Base-by-base conservation (phyloP, 2,888 invertebrate species). In the Erynnis tages region DNA sequence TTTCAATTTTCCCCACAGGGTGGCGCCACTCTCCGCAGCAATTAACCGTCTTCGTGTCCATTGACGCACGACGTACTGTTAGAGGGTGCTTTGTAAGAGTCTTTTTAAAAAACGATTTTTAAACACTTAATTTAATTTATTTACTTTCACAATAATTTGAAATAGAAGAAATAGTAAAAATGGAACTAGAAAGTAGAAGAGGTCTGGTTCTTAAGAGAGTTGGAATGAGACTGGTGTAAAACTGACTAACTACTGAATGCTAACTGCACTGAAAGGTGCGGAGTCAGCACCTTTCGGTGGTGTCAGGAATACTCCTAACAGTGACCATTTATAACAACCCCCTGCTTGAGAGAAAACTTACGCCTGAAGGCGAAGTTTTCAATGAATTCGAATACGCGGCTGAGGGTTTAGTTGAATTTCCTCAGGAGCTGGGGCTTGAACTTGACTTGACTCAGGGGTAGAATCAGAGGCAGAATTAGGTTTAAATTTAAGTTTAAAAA, bases 1-100 rank as follows among this genome's bases (percentile, higher is more conserved):
- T 46, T 46, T 46, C 46, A 27, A 46, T 46, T 45, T 52, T 46
- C 30, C 25, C 44, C 44, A 47, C 37, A 48, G 47, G 46, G 44
- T 43, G 46, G 38, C 40, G 48, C 55, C 55, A 43, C 53, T 54
- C 45, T 30, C 37, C 54, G 34, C 41, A 17, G 34, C 37, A 27
- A 38, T 32, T 30, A 3, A 21, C 4, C n/a, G 13, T 10, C 6
- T 11, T 2, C 13, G 30, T 55, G 2, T 45, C 50, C 57, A 55
- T 48, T 54, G 48, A 13, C 16, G n/a, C n/a, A n/a, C 6, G 2
- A 50, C 49, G 49, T 13, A 23, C n/a, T 27, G 27, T 27, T 27
- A 27, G 27, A n/a, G 2, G 8, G n/a, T 27, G n/a, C 27, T 5
- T 8, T 10, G 27, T 25, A 2, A 27, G 27, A 27, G 27, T 27